Percentiles rank a stretch among this genome's conserved stretches.
Conservation (phyloP, 1,140 invertebrate species). For the Bombus sibiricus region DNA sequence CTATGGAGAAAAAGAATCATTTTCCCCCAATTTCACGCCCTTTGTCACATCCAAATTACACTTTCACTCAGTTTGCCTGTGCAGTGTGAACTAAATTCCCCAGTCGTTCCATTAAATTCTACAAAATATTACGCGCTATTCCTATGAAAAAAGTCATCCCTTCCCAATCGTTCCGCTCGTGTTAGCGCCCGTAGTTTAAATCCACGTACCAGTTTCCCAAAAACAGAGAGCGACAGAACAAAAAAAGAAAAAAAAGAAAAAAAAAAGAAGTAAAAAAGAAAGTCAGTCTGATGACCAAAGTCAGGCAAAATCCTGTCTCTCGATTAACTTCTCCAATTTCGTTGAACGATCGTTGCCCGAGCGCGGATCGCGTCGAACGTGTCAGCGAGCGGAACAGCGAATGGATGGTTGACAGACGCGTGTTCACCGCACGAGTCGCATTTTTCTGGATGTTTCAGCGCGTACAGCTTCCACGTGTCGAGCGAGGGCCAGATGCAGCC, state of each 20-base stretch:
- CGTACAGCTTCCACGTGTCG: constrained; percentile 90
- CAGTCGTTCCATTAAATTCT: background rate
- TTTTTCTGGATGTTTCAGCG: constrained; percentile 81
- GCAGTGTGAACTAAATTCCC: background rate
- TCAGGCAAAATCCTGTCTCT: too few species aligned
- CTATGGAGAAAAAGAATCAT: background rate
- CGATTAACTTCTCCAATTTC: constrained; percentile 11
- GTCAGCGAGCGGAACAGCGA: background rate
- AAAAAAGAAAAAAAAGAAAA: background rate
- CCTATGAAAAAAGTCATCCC: too few species aligned
- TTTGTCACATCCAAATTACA: background rate
- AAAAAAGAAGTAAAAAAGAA: background rate
- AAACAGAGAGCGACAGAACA: background rate
- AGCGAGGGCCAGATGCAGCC: constrained; percentile 89
- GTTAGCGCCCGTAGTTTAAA: background rate
- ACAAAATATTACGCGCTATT: too few species aligned
- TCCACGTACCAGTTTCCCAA: background rate
- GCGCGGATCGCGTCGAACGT: background rate
- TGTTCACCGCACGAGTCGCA: constrained; percentile 37
- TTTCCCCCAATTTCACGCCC: too few species aligned
- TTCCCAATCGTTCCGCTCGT: background rate
- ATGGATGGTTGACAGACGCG: constrained; percentile 22
- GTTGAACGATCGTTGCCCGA: background rate
- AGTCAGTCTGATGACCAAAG: background rate
- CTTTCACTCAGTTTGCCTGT: background rate